Conservation (phyloP, 1,140 invertebrate genomes). For the Rhysida immarginata region DNA sequence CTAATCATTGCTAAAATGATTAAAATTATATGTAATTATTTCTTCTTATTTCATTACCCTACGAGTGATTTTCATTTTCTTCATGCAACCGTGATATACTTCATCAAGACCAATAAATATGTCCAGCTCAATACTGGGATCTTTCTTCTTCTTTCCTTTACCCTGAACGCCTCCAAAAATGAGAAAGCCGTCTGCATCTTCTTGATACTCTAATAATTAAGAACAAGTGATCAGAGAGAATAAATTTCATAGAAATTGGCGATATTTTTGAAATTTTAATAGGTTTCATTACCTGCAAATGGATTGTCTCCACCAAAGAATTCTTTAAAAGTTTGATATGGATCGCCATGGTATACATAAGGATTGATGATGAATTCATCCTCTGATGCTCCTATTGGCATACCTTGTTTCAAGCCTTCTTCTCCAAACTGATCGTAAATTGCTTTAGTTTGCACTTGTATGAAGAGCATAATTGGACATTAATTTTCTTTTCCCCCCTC, state of each 20-base stretch:
- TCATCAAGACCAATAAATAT: not conserved
- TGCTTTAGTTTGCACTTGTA: conserved; percentile 35
- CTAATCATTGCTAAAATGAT: not conserved
- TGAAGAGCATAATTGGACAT: conserved; percentile 29
- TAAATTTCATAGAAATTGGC: no score
- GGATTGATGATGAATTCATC: conserved; percentile 47
- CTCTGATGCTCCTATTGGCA: conserved; percentile 32
- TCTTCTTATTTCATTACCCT: not conserved
- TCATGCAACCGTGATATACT: conserved; percentile 1
- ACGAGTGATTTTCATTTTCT: conserved; percentile 5
- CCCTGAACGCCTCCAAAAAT: not conserved
- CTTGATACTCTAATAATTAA: not conserved
- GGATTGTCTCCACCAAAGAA: conserved; percentile 71
- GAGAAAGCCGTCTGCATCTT: not conserved
- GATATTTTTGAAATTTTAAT: no score
- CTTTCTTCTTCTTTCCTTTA: not conserved
- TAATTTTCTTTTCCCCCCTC: no score
- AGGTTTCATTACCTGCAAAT: conserved; percentile 43
- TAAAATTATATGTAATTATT: not conserved
- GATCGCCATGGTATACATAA: conserved; percentile 69
- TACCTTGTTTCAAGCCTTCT: conserved; percentile 62
- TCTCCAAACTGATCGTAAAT: conserved; percentile 83
- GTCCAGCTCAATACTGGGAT: not conserved
- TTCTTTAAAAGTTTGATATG: conserved; percentile 55
- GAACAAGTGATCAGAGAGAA: no score